Conservation (phyloP, 1,140 invertebrate genomes). For the Lepidostoma basale region DNA sequence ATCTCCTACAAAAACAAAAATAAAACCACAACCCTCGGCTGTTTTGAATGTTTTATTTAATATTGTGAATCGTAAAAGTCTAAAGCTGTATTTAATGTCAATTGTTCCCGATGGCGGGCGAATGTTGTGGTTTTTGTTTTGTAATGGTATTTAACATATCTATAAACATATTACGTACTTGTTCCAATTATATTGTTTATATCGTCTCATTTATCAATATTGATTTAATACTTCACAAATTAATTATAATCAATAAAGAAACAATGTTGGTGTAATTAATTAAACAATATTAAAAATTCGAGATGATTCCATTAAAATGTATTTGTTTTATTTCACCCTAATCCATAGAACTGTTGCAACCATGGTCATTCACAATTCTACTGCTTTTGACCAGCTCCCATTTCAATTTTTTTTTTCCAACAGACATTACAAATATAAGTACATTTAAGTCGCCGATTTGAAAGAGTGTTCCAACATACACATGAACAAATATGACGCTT, state of each 20-base stretch:
- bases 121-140: slow-evolving; percentile 40
- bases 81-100: slow-evolving; percentile 30
- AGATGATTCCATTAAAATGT: slow-evolving; percentile 43
- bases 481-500: no score
- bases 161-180: slow-evolving; percentile 41
- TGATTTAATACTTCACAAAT: slow-evolving; percentile 42
- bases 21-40: slow-evolving; percentile 38
- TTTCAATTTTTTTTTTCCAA: no score
- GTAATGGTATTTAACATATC: slow-evolving; percentile 37
- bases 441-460: no score
- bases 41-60: slow-evolving; percentile 30
- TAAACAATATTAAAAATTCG: slow-evolving; percentile 46
- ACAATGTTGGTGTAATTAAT: slow-evolving; percentile 46
- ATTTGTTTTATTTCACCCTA: slow-evolving; percentile 24
- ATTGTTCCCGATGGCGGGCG: slow-evolving; percentile 20
- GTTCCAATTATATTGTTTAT: slow-evolving; percentile 45
- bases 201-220: slow-evolving; percentile 38
- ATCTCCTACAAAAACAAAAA: slow-evolving; percentile 31
- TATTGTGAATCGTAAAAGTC: slow-evolving; percentile 24
- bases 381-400: no score
- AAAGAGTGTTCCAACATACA: no score
- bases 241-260: slow-evolving; percentile 43
- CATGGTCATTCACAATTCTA: no score
- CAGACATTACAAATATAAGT: no score
- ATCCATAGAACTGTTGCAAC: background rate